Percentiles rank a stretch among this genome's conserved stretches.
phyloP scores from a whole-genome alignment of 2,888 invertebrate genomes.

The Monoplex corrugatus region DNA sequence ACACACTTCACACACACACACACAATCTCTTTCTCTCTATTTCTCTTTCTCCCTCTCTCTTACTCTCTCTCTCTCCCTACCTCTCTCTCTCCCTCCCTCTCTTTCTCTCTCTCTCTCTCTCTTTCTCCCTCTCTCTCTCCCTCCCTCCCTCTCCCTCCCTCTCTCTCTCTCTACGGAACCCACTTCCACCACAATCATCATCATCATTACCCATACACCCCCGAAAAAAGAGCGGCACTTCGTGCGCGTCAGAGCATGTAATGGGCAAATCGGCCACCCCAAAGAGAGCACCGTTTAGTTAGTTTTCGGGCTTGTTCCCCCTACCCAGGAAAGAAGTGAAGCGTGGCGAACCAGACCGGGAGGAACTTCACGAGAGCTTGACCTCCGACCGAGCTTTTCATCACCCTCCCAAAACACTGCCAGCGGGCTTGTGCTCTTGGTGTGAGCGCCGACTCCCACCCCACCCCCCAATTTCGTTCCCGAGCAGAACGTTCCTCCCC shows the following conservation, averaged over 20 bases:
- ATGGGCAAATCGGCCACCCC: conserved; percentile 28
- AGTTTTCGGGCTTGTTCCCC: not conserved
- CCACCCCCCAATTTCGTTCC: too few relatives aligned
- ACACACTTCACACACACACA: conserved; percentile 10
- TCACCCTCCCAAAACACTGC: too few relatives aligned
- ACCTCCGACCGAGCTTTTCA: too few relatives aligned
- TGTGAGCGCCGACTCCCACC: too few relatives aligned
- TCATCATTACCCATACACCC: too few relatives aligned
- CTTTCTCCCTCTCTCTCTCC: not conserved
- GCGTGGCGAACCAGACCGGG: too few relatives aligned
- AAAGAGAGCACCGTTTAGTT: too few relatives aligned
- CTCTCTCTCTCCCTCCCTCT: not conserved
- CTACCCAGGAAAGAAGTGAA: too few relatives aligned
- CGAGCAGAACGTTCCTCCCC: too few relatives aligned
- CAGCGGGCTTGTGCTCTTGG: too few relatives aligned
- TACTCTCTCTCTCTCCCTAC: not conserved
- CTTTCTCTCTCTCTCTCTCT: not conserved
- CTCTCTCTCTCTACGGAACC: not conserved
- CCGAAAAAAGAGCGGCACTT: not conserved
- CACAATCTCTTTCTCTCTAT: not conserved
- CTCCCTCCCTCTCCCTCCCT: not conserved
- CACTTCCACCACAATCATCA: not conserved
- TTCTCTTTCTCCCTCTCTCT: not conserved
- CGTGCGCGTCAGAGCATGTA: not conserved
- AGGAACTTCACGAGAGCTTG: too few relatives aligned